These are phyloP conservation scores for Philopedon plagiatum DNA, from an alignment of 2,888 invertebrate species.

Conservation along the genomic window DNA sequence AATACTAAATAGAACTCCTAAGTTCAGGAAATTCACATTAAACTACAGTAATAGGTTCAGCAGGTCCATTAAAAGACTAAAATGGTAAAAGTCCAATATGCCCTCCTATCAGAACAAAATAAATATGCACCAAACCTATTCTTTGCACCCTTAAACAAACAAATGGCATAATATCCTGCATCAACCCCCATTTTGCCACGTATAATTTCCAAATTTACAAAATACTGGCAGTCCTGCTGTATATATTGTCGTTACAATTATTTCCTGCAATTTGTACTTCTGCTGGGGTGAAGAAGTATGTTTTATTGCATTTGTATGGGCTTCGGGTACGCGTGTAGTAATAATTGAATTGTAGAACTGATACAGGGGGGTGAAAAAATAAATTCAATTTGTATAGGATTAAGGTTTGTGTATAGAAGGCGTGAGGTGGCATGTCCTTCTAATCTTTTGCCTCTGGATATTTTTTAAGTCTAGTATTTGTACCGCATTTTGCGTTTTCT, in stretches of 20 bases:
- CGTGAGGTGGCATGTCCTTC: no score
- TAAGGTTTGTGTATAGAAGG: no score
- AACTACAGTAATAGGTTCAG: no score
- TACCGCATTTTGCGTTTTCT: no score
- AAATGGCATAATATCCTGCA: constrained; percentile 40
- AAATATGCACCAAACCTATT: not conserved
- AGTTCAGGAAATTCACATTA: no score
- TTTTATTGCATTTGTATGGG: constrained; percentile 46
- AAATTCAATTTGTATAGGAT: constrained; percentile 18
- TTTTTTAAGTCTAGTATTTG: no score
- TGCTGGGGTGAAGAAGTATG: constrained; percentile 34
- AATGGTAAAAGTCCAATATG: no score
- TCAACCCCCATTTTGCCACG: constrained; percentile 55
- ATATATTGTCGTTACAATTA: constrained; percentile 44
- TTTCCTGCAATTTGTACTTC: constrained; percentile 43
- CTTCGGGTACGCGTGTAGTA: constrained; percentile 29
- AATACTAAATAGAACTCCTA: no score
- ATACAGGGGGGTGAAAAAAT: constrained; percentile 31
- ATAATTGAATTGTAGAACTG: constrained; percentile 45
- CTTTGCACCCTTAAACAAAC: constrained; percentile 30
- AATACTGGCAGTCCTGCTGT: constrained; percentile 53
- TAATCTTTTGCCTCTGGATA: no score
- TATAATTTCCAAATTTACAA: constrained; percentile 63
- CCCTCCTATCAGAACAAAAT: no score
- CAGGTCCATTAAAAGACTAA: no score